Evolutionary conservation across 2,888 invertebrate genomes (phyloP).

Genomic region (Prenolepis imparis): DNA sequence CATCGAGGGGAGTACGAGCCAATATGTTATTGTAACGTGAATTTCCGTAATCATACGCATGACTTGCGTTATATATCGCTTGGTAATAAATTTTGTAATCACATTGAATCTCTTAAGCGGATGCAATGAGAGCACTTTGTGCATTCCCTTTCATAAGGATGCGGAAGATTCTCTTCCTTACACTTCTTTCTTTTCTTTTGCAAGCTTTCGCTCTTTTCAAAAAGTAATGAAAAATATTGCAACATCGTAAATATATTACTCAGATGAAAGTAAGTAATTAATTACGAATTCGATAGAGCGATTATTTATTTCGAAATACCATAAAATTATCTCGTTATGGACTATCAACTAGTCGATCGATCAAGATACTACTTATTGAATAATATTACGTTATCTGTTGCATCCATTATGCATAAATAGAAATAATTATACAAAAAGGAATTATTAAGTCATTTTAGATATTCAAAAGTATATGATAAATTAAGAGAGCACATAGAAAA

Average conservation of each 20-base stretch:
- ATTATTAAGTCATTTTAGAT: background rate
- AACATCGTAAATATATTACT: background rate
- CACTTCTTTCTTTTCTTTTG: background rate
- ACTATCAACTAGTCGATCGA: background rate
- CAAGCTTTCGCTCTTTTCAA: background rate
- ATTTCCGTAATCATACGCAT: conserved; percentile 57
- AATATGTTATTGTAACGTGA: conserved; percentile 57
- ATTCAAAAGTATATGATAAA: background rate
- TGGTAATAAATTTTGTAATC: conserved; percentile 50
- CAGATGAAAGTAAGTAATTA: background rate
- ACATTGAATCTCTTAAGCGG: conserved; percentile 40
- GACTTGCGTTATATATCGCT: conserved; percentile 48
- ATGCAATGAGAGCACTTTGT: conserved; percentile 46
- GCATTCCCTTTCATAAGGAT: background rate
- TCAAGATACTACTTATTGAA: background rate
- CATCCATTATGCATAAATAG: background rate
- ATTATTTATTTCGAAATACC: background rate
- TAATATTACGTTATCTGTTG: background rate
- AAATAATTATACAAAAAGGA: background rate
- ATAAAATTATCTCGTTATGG: background rate
- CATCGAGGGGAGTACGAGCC: conserved; percentile 47
- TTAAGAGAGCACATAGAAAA: background rate
- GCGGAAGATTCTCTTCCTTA: conserved; percentile 1
- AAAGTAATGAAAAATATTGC: background rate
- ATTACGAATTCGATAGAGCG: background rate